Evolutionary conservation across 1,140 invertebrate genomes (phyloP).

Genomic region (Drosophila hydei): DNA sequence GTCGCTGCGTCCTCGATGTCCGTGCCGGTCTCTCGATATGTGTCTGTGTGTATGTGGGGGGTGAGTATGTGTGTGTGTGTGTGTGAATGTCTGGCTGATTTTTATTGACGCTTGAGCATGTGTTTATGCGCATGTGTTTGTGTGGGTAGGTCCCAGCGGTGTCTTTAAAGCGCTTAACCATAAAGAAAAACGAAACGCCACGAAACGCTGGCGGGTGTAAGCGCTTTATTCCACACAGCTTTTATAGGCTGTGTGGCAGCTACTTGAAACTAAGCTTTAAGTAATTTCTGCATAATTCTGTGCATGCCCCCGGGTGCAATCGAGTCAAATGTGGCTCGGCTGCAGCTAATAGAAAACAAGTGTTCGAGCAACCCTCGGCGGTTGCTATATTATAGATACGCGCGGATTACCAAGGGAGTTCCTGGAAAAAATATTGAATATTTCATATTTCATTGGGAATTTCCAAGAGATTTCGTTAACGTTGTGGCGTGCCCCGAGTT

Average conservation of each 20-base stretch:
- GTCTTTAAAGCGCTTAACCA: constrained; percentile 76
- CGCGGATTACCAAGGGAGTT: neutral
- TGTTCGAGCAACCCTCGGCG: constrained; percentile 6
- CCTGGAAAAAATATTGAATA: too few species aligned
- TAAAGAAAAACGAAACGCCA: constrained; percentile 47
- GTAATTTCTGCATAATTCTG: constrained; percentile 72
- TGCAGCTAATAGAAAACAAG: constrained; percentile 67
- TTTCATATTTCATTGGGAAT: neutral
- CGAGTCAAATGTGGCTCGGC: constrained; percentile 8
- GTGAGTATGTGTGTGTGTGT: constrained; percentile 15
- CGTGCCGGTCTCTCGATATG: constrained; percentile 14
- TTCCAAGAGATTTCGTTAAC: neutral
- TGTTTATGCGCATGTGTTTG: constrained; percentile 65
- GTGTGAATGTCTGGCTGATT: constrained; percentile 64
- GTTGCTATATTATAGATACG: constrained; percentile 17
- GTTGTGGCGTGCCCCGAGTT: too few species aligned
- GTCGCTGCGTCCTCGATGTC: constrained; percentile 32
- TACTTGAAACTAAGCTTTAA: constrained; percentile 66
- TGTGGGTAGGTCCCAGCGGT: constrained; percentile 60
- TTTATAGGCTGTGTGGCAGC: constrained; percentile 53
- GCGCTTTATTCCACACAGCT: constrained; percentile 36
- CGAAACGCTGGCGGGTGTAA: constrained; percentile 32
- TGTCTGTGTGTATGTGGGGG: constrained; percentile 12
- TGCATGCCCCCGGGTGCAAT: constrained; percentile 49
- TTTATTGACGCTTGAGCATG: constrained; percentile 80